phyloP scores from a whole-genome alignment of 2,888 invertebrate species.

The Rhingia campestris region DNA sequence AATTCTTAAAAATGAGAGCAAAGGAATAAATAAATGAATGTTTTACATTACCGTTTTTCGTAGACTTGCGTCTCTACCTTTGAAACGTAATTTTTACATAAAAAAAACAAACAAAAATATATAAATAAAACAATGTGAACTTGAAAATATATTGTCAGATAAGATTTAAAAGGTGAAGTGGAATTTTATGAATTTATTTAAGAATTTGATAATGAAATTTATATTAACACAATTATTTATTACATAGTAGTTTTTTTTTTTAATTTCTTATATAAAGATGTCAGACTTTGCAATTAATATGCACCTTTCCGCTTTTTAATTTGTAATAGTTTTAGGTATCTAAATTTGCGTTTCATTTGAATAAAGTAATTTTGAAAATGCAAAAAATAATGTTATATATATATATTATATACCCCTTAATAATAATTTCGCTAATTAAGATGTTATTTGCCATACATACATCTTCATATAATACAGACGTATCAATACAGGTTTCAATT shows the following conservation, averaged over 20 bases:
- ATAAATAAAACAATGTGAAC: too few relatives aligned
- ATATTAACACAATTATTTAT: too few relatives aligned
- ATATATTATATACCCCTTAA: background rate
- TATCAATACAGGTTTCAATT: background rate
- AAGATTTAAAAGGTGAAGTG: too few relatives aligned
- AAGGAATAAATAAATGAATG: too few relatives aligned
- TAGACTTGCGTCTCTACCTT: too few relatives aligned
- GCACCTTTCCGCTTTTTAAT: background rate
- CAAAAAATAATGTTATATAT: background rate
- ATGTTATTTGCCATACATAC: background rate
- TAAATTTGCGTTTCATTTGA: background rate
- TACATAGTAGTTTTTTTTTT: background rate
- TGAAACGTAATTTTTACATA: too few relatives aligned
- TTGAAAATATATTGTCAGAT: too few relatives aligned
- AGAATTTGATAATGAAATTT: too few relatives aligned
- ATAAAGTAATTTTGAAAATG: background rate
- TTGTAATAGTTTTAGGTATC: background rate
- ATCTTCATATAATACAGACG: background rate
- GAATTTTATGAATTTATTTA: too few relatives aligned
- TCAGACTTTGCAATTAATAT: conserved; percentile 5
- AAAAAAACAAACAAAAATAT: too few relatives aligned
- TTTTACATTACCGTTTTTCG: too few relatives aligned
- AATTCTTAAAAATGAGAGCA: too few relatives aligned
- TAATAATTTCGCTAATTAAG: background rate
- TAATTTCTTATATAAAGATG: background rate